phyloP scores from a whole-genome alignment of 2,888 invertebrate genomes.

The Corythucha ciliata region DNA sequence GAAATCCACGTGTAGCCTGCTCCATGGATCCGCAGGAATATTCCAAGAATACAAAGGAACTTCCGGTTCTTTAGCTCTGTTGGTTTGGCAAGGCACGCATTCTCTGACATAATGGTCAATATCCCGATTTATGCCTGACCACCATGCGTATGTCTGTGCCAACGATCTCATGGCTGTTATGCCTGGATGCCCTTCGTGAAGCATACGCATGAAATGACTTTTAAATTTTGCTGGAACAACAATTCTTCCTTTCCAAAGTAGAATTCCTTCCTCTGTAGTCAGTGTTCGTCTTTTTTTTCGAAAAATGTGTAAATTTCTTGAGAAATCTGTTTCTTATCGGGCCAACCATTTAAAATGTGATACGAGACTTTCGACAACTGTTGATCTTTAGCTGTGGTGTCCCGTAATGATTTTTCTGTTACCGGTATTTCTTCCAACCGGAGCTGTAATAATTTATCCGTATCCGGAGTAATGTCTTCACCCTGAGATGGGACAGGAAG shows the following conservation, averaged over 20 bases:
- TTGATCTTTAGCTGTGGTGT: not conserved
- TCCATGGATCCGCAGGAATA: conserved; percentile 31
- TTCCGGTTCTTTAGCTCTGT: conserved; percentile 26
- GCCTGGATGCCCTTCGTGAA: conserved; percentile 28
- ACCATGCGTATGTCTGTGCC: not conserved
- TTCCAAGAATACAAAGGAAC: conserved; percentile 31
- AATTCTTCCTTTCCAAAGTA: conserved; percentile 17
- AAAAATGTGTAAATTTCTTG: conserved; percentile 5
- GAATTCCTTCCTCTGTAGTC: not conserved
- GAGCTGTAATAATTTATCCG: not conserved
- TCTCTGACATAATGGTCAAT: conserved; percentile 1
- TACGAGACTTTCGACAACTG: not conserved
- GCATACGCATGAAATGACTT: conserved; percentile 1
- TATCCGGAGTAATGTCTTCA: not conserved
- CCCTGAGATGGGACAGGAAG: not conserved
- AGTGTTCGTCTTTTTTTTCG: conserved; percentile 1
- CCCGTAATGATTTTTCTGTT: not conserved
- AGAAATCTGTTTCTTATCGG: conserved; percentile 1
- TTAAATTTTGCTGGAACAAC: conserved; percentile 14
- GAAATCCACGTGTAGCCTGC: conserved; percentile 34
- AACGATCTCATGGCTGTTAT: conserved; percentile 22
- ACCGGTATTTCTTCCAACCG: not conserved
- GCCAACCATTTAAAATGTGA: not conserved
- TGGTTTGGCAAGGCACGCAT: conserved; percentile 22
- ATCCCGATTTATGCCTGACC: conserved; percentile 1